Evolutionary conservation across 2,113 vertebrate species (phyloP).

Genomic region (Corvus hawaiiensis): DNA sequence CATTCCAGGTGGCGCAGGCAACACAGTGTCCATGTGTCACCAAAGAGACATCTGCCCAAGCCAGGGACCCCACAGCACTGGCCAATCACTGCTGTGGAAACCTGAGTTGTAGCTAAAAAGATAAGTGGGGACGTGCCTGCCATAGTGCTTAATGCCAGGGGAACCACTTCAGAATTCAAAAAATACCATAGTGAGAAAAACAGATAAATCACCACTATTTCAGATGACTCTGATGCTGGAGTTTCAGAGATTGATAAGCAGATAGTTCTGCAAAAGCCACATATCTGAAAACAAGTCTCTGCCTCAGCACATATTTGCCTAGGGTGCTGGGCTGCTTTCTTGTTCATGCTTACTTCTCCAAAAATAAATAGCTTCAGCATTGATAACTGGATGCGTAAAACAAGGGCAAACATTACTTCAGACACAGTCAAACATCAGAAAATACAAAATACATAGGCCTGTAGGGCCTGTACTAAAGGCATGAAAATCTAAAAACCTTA

Average conservation of each 20-base stretch:
- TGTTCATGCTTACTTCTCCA: neutral
- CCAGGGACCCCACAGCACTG: neutral
- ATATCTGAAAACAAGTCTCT: neutral
- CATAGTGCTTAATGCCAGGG: neutral
- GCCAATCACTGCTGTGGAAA: accelerated
- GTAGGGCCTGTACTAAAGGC: neutral
- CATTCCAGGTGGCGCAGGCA: neutral
- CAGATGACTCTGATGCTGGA: neutral
- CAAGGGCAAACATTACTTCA: neutral
- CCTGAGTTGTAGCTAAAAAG: neutral
- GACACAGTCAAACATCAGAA: neutral
- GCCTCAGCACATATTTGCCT: neutral
- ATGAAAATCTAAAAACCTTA: neutral
- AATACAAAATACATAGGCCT: neutral
- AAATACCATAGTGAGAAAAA: neutral
- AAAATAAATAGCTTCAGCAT: neutral
- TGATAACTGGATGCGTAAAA: neutral
- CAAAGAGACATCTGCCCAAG: neutral
- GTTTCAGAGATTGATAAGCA: neutral
- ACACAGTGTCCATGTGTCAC: accelerated
- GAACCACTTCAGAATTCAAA: neutral
- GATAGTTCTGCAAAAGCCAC: neutral
- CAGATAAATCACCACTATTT: neutral
- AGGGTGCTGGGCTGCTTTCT: neutral
- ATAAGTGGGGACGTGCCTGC: neutral